Percentiles rank a stretch among this genome's conserved stretches.
Conservation (phyloP, 2,797 vertebrate genomes). For the Heteromormyrus szaboi region DNA sequence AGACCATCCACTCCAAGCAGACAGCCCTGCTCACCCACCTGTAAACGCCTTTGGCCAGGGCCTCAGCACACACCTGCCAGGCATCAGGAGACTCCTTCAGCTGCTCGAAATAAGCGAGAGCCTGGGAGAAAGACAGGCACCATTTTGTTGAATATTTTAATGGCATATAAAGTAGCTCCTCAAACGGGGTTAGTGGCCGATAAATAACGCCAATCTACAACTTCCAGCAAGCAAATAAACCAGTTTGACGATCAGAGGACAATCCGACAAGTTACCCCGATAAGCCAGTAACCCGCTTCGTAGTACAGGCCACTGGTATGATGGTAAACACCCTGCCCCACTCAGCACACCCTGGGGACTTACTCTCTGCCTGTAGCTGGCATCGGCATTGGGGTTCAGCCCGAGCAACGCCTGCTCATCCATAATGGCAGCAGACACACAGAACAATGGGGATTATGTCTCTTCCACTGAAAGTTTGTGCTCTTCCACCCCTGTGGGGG, state of each 20-base stretch:
- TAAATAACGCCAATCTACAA: not conserved
- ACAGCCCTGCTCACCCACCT: conserved; percentile 59
- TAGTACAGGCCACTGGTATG: not conserved
- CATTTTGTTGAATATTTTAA: not conserved
- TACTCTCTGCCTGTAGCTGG: conserved; percentile 89
- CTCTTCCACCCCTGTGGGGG: conserved; percentile 56
- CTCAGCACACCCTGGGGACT: conserved; percentile 28
- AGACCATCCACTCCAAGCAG: not conserved
- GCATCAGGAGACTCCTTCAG: conserved; percentile 91
- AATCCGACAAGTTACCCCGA: too few species aligned
- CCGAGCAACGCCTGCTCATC: conserved; percentile 97
- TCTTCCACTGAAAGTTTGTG: conserved; percentile 52
- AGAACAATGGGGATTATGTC: conserved; percentile 66
- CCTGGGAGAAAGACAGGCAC: conserved; percentile 54
- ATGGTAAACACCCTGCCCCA: not conserved
- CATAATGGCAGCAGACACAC: conserved; percentile 79
- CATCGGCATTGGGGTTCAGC: conserved; percentile 92
- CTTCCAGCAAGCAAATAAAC: not conserved
- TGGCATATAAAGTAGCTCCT: not conserved
- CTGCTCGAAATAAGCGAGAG: conserved; percentile 92
- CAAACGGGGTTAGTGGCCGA: not conserved
- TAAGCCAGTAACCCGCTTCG: too few species aligned
- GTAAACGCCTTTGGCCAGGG: conserved; percentile 82
- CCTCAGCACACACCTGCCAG: conserved; percentile 95
- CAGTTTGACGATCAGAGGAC: not conserved